Conservation (phyloP, 2,113 vertebrate genomes). For the Elephantulus edwardii region DNA sequence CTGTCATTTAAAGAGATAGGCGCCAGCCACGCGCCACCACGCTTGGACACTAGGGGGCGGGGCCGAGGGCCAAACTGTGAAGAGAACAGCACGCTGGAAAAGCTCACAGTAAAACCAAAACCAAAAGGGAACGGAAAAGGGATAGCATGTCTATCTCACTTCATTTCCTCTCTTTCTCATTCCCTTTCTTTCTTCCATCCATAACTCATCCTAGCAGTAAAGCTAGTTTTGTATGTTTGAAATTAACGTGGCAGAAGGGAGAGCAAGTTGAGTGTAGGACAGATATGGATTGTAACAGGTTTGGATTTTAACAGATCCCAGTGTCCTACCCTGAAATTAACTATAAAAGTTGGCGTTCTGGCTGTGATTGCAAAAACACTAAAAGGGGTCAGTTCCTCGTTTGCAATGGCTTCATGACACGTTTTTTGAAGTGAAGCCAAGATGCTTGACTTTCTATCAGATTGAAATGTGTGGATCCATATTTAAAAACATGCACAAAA, state of each 20-base stretch:
- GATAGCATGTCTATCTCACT: fast-evolving
- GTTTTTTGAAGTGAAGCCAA: background rate
- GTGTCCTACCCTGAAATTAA: background rate
- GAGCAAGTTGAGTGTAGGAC: background rate
- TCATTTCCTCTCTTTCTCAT: too few species aligned
- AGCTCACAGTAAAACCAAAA: fast-evolving
- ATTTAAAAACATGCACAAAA: background rate
- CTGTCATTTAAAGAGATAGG: slow-evolving; percentile 83
- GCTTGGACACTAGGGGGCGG: slow-evolving; percentile 44
- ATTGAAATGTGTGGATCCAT: background rate
- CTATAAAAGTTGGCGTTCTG: background rate
- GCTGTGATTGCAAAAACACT: background rate
- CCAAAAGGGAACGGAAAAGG: fast-evolving
- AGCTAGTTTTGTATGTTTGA: background rate
- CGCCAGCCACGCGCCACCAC: background rate
- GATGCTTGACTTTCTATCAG: background rate
- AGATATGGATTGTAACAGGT: background rate
- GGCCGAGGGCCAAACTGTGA: background rate
- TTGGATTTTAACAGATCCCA: background rate
- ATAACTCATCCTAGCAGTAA: background rate
- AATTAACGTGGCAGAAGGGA: background rate
- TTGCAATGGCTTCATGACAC: background rate
- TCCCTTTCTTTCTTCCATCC: background rate
- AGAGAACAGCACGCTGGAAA: fast-evolving
- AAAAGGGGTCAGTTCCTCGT: background rate